Evolutionary conservation across 2,113 vertebrate genomes (phyloP).

Genomic region (Hymenochirus boettgeri): DNA sequence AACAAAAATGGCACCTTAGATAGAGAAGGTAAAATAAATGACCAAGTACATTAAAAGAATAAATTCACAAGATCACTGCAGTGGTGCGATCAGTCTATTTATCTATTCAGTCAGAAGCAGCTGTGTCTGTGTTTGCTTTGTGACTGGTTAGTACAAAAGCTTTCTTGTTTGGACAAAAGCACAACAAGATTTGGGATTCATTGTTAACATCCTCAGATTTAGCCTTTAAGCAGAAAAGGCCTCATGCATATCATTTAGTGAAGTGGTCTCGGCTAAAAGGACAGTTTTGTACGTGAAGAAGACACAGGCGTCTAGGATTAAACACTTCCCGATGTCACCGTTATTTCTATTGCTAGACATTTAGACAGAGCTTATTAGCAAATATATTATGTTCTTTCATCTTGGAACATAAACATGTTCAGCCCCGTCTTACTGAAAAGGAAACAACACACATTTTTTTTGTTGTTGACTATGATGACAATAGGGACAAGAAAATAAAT

Average conservation of each 20-base stretch:
- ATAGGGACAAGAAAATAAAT: too few relatives aligned
- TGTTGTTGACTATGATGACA: too few relatives aligned
- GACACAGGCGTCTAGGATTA: neutral
- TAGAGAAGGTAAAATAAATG: too few relatives aligned
- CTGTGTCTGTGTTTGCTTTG: constrained; percentile 11
- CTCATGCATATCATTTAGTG: neutral
- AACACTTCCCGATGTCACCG: constrained; percentile 11
- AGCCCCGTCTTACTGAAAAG: too few relatives aligned
- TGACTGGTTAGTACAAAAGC: constrained; percentile 12
- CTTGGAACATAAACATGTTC: constrained; percentile 43
- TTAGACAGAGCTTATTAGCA: constrained; percentile 24
- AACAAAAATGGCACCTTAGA: too few relatives aligned
- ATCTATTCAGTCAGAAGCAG: constrained; percentile 11
- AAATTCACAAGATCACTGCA: constrained; percentile 10
- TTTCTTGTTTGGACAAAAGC: constrained; percentile 17
- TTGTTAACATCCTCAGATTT: neutral
- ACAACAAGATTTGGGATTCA: neutral
- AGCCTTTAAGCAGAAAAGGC: neutral
- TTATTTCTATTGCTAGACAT: constrained; percentile 36
- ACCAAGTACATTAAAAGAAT: neutral
- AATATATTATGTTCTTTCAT: constrained; percentile 21
- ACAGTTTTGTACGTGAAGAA: neutral
- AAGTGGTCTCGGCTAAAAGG: neutral
- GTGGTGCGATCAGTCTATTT: neutral
- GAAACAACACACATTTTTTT: too few relatives aligned